Conservation (phyloP, 1,140 invertebrate genomes). For the Drosophila nikananu region DNA sequence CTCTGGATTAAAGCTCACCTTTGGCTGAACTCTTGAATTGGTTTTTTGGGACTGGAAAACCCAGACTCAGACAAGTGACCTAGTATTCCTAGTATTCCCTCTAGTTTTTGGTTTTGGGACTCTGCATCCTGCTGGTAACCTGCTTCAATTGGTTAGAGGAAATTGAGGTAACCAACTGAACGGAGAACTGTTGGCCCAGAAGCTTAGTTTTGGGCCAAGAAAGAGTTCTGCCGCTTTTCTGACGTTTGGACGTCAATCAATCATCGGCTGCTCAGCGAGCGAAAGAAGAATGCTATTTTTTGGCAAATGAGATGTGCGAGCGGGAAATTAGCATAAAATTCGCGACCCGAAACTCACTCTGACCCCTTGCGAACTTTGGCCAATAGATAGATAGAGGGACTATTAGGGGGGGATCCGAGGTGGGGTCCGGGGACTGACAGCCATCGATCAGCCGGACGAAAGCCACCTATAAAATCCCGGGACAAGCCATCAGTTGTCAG, state of each 20-base stretch:
- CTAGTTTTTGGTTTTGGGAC: not conserved
- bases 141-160: not conserved
- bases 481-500: conserved; percentile 48
- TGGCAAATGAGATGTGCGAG: conserved; percentile 31
- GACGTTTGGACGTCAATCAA: conserved; percentile 37
- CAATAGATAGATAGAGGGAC: conserved; percentile 34
- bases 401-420: not conserved
- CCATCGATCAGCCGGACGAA: conserved; percentile 59
- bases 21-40: not conserved
- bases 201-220: conserved; percentile 33
- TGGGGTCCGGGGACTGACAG: conserved; percentile 14
- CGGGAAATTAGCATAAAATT: conserved; percentile 67
- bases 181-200: conserved; percentile 5
- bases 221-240: conserved; percentile 5
- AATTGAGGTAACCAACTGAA: not conserved
- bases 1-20: not conserved
- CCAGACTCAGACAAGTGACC: not conserved
- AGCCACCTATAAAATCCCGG: conserved; percentile 71
- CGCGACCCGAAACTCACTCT: conserved; percentile 61
- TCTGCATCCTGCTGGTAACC: not conserved
- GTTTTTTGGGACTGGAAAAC: not conserved
- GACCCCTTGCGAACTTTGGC: conserved; percentile 60
- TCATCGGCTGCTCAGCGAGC: conserved; percentile 38
- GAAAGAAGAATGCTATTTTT: conserved; percentile 41
- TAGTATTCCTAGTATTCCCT: not conserved